phyloP scores from a whole-genome alignment of 2,113 vertebrate genomes.

The Canis aureus region DNA sequence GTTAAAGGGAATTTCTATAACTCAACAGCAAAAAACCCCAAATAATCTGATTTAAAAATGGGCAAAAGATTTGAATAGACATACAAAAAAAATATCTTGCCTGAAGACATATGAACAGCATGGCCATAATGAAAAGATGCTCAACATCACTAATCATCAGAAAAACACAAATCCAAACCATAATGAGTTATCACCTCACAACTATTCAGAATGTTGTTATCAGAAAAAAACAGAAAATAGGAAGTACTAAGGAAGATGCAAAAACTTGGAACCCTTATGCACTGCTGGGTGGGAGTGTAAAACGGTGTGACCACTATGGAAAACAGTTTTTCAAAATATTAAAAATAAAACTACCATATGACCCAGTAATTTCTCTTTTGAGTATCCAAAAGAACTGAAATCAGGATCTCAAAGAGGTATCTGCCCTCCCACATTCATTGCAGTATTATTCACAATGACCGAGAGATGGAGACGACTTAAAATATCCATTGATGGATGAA shows the following conservation, averaged over 20 bases:
- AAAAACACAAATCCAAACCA: slow-evolving; percentile 14
- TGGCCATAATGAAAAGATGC: not conserved
- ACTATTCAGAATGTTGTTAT: not conserved
- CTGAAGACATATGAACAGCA: not conserved
- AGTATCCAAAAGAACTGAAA: not conserved
- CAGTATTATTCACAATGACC: not conserved
- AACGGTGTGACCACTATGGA: not conserved
- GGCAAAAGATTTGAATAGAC: not conserved
- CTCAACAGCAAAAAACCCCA: not conserved
- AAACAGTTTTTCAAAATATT: not conserved
- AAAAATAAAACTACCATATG: not conserved
- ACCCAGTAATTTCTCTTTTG: not conserved
- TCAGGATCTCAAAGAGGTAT: not conserved
- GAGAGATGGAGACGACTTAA: not conserved
- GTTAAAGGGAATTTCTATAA: not conserved
- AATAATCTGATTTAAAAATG: not conserved
- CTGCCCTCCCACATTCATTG: not conserved
- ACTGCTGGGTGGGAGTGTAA: not conserved
- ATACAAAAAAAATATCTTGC: not conserved
- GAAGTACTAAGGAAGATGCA: not conserved
- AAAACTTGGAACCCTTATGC: not conserved
- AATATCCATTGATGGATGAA: not conserved
- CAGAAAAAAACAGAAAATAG: not conserved
- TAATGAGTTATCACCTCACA: not conserved
- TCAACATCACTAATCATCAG: not conserved